Evolutionary conservation across 2,797 vertebrate genomes (phyloP), one percentile per base, ranked within the genome.

Genomic region (Pantherophis alleghaniensis): DNA sequence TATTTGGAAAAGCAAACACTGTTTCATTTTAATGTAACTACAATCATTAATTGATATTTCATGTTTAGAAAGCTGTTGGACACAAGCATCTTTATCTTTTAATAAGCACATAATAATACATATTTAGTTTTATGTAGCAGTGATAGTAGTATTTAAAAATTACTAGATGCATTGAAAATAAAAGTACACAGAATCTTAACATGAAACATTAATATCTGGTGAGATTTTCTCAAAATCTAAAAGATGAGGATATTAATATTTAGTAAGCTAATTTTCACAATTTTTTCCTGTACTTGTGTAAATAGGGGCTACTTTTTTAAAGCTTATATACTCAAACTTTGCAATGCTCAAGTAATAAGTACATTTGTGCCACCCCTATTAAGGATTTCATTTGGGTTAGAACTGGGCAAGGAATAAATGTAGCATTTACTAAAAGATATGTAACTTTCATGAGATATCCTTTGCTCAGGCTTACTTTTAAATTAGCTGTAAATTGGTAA

Each of bases 111-210:
- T 59, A 7, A 74, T 89, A 83, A 96, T 95, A 95, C 95, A 94
- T 95, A 94, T 95, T 97, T 95, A 96, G 94, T 95, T 96, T 95
- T 97, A 95, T 96, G 93, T 96, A 94, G 95, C 95, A 95, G 94
- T 37, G 92, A 92, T 93, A 93, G 18, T 93, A 94, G 92, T 61
- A 13, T 96, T 96, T 96, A 51, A 60, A 93, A 90, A 96, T 96
- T 96, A 96, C 95, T 96, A 96, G 95, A 96, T 95, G 95, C 96
- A 95, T 96, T 96, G 96, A 96, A 96, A 97, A 95, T 96, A 97
- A 97, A 97, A 93, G 96, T 96, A 96, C 93, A 95, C 94, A 97
- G 96, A 96, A 97, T 96, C 95, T 96, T 96, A 95, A 96, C 95
- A 95, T 95, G 95, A 96, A 97, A 97, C 93, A 95, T 95, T 95